Evolutionary conservation across 1,140 invertebrate species (phyloP).

Genomic region (Sminthurinus signatus): DNA sequence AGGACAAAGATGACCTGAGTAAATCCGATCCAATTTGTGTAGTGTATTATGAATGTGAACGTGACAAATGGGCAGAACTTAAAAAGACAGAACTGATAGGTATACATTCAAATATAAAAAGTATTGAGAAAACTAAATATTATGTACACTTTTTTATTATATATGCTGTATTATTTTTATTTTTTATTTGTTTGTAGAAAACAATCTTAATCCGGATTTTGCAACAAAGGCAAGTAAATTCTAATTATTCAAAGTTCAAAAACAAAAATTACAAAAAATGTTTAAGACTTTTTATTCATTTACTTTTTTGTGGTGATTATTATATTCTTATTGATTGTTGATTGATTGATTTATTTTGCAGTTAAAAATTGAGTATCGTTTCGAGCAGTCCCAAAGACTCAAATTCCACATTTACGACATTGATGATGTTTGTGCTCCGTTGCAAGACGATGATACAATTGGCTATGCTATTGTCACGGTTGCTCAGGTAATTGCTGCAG

Average conservation of each 20-base stretch:
- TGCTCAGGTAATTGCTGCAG: slow-evolving; percentile 48
- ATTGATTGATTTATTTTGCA: slow-evolving; percentile 6
- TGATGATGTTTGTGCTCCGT: slow-evolving; percentile 49
- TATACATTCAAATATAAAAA: too few relatives aligned
- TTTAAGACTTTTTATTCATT: too few relatives aligned
- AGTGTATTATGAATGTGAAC: slow-evolving; percentile 49
- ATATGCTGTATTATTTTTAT: too few relatives aligned
- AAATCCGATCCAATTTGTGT: slow-evolving; percentile 59
- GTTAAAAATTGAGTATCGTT: slow-evolving; percentile 43
- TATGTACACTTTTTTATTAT: too few relatives aligned
- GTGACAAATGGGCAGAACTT: slow-evolving; percentile 51
- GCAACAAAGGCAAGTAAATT: slow-evolving; percentile 46
- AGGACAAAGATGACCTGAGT: slow-evolving; percentile 55
- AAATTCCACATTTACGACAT: slow-evolving; percentile 52
- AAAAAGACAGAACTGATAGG: slow-evolving; percentile 56
- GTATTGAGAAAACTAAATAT: too few relatives aligned
- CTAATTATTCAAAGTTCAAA: too few relatives aligned
- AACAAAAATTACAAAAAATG: too few relatives aligned
- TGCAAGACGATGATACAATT: slow-evolving; percentile 54
- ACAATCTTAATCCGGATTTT: slow-evolving; percentile 55
- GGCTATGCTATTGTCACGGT: slow-evolving; percentile 51
- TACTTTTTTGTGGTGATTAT: too few relatives aligned
- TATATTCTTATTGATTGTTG: too few relatives aligned
- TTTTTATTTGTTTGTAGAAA: too few relatives aligned
- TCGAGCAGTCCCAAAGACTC: slow-evolving; percentile 51